phyloP scores from a whole-genome alignment of 2,797 vertebrate genomes.

The Cheirogaleus major region DNA sequence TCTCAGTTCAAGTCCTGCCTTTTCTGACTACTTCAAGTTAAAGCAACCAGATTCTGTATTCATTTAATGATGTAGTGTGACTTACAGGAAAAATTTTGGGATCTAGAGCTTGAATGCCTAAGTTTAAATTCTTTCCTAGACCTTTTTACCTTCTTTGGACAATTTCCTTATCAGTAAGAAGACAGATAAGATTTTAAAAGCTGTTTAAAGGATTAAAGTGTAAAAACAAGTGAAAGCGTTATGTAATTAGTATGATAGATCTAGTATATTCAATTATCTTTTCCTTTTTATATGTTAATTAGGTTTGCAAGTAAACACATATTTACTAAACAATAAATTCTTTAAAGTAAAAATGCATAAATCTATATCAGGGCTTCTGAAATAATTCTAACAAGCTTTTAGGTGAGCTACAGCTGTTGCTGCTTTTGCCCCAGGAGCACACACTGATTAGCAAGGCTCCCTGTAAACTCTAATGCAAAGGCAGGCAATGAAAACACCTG shows the following conservation, averaged over 20 bases:
- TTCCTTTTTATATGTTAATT: slow-evolving; percentile 9
- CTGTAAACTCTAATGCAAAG: background rate
- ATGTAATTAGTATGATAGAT: background rate
- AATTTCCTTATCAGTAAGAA: background rate
- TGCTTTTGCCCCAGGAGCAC: background rate
- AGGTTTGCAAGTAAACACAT: background rate
- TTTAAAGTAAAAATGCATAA: background rate
- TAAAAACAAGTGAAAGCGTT: background rate
- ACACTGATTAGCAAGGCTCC: background rate
- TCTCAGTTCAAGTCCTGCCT: background rate
- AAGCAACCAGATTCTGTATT: background rate
- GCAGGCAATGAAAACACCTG: background rate
- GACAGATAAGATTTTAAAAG: background rate
- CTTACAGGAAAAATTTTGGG: background rate
- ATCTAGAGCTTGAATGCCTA: background rate
- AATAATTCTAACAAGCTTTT: background rate
- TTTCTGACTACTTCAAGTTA: slow-evolving; percentile 19
- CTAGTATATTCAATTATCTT: background rate
- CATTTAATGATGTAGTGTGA: background rate
- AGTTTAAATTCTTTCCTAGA: background rate
- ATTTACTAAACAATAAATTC: background rate
- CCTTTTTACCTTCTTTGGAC: background rate
- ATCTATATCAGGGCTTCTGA: background rate
- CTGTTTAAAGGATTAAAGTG: background rate
- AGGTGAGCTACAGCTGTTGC: background rate